A percentile compares a stretch with the other conserved stretches of the same genome.
These are phyloP conservation scores for Tolmerus cingulatus DNA, from an alignment of 2,888 invertebrate genomes.

Conservation along the genomic window DNA sequence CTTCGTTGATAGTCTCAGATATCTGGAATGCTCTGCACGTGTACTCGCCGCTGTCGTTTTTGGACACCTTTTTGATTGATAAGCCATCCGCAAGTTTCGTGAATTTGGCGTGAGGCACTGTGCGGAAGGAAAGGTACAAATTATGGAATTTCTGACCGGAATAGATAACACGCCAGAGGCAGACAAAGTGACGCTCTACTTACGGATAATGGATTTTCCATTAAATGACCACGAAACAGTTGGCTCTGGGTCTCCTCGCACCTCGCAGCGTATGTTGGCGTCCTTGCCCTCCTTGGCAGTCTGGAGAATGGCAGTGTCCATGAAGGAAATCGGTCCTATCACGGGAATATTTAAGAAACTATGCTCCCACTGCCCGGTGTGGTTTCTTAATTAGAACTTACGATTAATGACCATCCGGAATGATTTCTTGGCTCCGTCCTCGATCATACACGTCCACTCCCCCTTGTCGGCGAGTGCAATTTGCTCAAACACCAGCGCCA, in stretches of 20 bases:
- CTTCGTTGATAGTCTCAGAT: constrained; percentile 65
- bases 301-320: constrained; percentile 66
- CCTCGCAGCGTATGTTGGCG: constrained; percentile 63
- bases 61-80: constrained; percentile 66
- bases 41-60: constrained; percentile 68
- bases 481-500: constrained; percentile 64
- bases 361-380: not conserved
- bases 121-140: constrained; percentile 42
- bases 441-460: constrained; percentile 64
- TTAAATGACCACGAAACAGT: constrained; percentile 65
- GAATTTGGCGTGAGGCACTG: constrained; percentile 62
- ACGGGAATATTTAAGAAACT: constrained; percentile 50
- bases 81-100: constrained; percentile 67
- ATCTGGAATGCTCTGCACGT: constrained; percentile 68
- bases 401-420: constrained; percentile 63
- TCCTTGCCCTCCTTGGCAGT: constrained; percentile 65
- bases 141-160: constrained; percentile 33
- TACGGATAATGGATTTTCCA: constrained; percentile 59
- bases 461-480: constrained; percentile 64
- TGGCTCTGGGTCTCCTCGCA: constrained; percentile 60
- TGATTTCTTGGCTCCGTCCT: constrained; percentile 55
- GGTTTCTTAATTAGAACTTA: constrained; percentile 55
- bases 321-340: constrained; percentile 67
- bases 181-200: constrained; percentile 34
- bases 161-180: constrained; percentile 43